Percentiles rank a stretch among this genome's conserved stretches.
Conservation (phyloP, 1,140 invertebrate genomes). For the Drosophila leontia region DNA sequence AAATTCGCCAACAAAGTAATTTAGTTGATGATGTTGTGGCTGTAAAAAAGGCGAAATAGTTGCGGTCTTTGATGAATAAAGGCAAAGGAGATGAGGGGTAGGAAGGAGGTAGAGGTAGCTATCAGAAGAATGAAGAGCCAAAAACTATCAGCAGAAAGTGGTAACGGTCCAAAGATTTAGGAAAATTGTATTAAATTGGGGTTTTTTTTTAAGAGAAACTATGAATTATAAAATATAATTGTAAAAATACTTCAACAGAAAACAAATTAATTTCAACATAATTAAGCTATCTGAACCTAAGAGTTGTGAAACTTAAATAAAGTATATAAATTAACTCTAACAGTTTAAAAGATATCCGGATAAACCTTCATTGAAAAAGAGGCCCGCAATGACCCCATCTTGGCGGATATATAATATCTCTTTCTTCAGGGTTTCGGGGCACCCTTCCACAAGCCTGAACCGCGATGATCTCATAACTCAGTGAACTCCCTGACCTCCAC, state of each 20-base stretch:
- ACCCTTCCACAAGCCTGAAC: constrained; percentile 13
- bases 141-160: constrained; percentile 3
- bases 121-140: background rate
- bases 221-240: background rate
- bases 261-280: background rate
- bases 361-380: background rate
- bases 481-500: constrained; percentile 54
- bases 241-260: background rate
- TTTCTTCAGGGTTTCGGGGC: background rate
- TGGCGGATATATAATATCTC: background rate
- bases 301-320: no score
- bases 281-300: background rate
- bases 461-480: constrained; percentile 45
- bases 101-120: background rate
- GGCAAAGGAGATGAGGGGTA: background rate
- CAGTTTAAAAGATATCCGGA: no score
- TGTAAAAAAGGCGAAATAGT: constrained; percentile 56
- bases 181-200: constrained; percentile 15
- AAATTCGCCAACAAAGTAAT: constrained; percentile 69
- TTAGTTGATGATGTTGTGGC: constrained; percentile 32
- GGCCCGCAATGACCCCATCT: constrained; percentile 1
- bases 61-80: constrained; percentile 29
- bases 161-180: constrained; percentile 24
- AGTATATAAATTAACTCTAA: no score
- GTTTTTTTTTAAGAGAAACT: constrained; percentile 4